These are phyloP conservation scores for Thecocarcelia acutangulata DNA, from an alignment of 2,888 invertebrate species.

Conservation along the genomic window DNA sequence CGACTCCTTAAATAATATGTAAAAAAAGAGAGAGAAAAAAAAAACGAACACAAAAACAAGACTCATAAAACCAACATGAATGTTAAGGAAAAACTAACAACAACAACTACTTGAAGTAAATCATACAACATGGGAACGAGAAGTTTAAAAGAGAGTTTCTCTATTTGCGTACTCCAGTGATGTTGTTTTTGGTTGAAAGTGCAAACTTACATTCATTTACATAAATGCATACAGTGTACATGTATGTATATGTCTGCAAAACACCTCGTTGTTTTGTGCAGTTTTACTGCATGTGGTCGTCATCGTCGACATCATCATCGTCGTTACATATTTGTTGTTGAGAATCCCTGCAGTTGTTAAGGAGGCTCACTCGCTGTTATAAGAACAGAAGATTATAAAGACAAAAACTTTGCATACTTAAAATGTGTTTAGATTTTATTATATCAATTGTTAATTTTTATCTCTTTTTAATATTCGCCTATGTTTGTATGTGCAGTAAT, in stretches of 20 bases:
- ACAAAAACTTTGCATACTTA: not conserved
- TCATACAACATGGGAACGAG: slow-evolving; percentile 19
- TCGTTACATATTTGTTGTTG: slow-evolving; percentile 4
- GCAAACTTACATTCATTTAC: not conserved
- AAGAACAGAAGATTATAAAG: not conserved
- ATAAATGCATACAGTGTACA: too few relatives aligned
- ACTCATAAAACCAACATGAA: slow-evolving; percentile 19
- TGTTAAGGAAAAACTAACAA: slow-evolving; percentile 34
- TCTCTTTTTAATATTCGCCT: too few relatives aligned
- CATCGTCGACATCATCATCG: slow-evolving; percentile 4
- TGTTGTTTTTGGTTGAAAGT: slow-evolving; percentile 7
- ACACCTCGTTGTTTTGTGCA: slow-evolving; percentile 50
- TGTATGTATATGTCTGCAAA: slow-evolving; percentile 25
- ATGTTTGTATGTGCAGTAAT: too few relatives aligned
- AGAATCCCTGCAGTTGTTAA: slow-evolving; percentile 14
- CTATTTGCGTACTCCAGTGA: not conserved
- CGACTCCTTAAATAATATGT: slow-evolving; percentile 8
- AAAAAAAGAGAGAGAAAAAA: not conserved
- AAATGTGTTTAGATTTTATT: too few relatives aligned
- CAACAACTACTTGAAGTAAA: slow-evolving; percentile 50
- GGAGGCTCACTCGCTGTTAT: slow-evolving; percentile 1
- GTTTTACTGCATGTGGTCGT: slow-evolving; percentile 64
- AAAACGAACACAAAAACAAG: slow-evolving; percentile 8
- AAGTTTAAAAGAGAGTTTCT: slow-evolving; percentile 7
- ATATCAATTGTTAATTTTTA: too few relatives aligned